Base-by-base conservation (phyloP, 2,888 invertebrate species). In the Neoitamus cyanurus region DNA sequence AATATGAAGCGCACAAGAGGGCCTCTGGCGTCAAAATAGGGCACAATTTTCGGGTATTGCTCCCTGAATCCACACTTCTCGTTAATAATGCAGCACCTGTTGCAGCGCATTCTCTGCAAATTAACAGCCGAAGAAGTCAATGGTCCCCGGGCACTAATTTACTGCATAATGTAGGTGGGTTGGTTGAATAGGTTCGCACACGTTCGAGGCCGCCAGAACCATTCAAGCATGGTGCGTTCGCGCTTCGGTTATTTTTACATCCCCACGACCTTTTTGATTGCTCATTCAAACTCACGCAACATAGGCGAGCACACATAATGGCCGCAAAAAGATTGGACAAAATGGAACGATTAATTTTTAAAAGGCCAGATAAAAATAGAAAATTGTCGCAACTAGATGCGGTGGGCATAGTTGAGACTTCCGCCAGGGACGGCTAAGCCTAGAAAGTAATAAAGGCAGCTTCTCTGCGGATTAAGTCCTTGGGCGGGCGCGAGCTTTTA, bases 301-400 rank as follows among this genome's bases (percentile, higher is more conserved):
- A 25, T 13, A 31, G 80, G 15, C 20, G 13, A 5, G 15, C 25
- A 28, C 69, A 11, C 69, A 82, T 82, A 82, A 82, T 82, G 25
- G 69, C 20, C 15, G 25, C 30, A 82, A 25, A 80, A 15, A 15
- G 11, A 68, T 15, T 20, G n/a, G 69, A 36, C 25, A 36, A 36
- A 69, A 28, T 82, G 36, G 30, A 42, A 11, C 25, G 69, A 36
- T 82, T 25, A 82, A 82, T 82, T 82, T 82, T 69, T 69, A 69
- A 82, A 82, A 82, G 68, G 82, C 36, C 69, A 69, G 82, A 31
- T 82, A 82, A 58, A 82, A 82, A 82, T 82, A 82, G 82, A 68
- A 37, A 82, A 69, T 37, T 25, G 69, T 69, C 68, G 25, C 82
- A 13, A 36, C n/a, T 58, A 58, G 15, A 2, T 15, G 4, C 7